Base-by-base conservation (phyloP, 1,140 invertebrate species). In the Trigoniulus corallinus region DNA sequence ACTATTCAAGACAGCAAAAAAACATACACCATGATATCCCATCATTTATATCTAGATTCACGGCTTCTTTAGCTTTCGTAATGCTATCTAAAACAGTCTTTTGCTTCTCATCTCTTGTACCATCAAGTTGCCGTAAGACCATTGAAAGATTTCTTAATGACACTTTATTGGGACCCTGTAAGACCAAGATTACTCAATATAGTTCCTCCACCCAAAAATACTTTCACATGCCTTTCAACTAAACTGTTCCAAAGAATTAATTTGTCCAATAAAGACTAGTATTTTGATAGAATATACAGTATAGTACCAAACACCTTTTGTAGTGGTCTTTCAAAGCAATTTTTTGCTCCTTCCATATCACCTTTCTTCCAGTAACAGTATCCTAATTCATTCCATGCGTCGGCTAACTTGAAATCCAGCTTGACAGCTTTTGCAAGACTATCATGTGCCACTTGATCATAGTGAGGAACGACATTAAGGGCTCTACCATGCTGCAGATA, bases 351-450 rank as follows among this genome's bases (percentile, higher is more conserved):
- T 57, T 76, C 70, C 23, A 88, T 69, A 62, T 88, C 82, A 59
- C 80, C 75, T 64, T 84, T 84, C 64, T 89, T 89, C 79, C 84
- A 89, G 65, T 86, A 88, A 64, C 82, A 86, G 65, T 88, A 84
- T 3, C 87, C 88, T 10, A 93, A 69, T 62, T 88, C 80, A 63
- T 89, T 89, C 87, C 87, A 92, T 3, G 85, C 86, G 52, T 84
- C 80, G 1, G 83, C 73, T 49, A 82, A 67, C 56, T 80, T 81
- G 13, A 84, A 84, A 62, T 88, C 80, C 18, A 91, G 67, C 68
- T 91, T 91, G 1, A 89, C 80, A 43, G 85, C 80, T 68, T 84
- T 85, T 25, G 81, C 82, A 21, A 91, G 66, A 25, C 75, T 69
- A 57, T 84, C 79, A 54, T 81, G 77, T 0, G 84, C 81, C 58